phyloP scores from a whole-genome alignment of 2,888 invertebrate species.

The Microctonus hyperodae region DNA sequence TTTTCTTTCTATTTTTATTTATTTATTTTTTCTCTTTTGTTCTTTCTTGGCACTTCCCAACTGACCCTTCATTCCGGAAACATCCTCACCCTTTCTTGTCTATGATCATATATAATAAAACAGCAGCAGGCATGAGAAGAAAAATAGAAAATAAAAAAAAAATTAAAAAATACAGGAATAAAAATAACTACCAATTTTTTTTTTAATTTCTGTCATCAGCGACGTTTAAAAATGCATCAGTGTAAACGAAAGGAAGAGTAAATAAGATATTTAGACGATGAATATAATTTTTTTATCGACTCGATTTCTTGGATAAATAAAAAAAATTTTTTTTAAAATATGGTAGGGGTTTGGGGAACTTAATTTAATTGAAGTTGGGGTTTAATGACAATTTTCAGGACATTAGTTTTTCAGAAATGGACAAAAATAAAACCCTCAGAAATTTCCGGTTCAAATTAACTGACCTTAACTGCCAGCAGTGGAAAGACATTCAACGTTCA shows the following conservation, averaged over 20 bases:
- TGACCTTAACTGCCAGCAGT: slow-evolving; percentile 6
- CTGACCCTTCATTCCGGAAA: not conserved
- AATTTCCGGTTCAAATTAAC: slow-evolving; percentile 26
- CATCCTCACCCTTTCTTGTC: not conserved
- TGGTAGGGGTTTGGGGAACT: not conserved
- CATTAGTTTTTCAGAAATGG: slow-evolving; percentile 11
- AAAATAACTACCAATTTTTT: not conserved
- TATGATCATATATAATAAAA: not conserved
- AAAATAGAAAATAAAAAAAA: not conserved
- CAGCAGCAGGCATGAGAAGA: not conserved
- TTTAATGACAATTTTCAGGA: slow-evolving; percentile 27
- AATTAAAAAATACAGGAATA: not conserved
- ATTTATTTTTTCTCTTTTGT: not conserved
- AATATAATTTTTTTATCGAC: not conserved
- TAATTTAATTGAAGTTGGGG: slow-evolving; percentile 13
- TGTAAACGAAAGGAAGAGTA: slow-evolving; percentile 9
- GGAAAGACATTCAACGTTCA: not conserved
- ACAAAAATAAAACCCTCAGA: not conserved
- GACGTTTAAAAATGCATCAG: slow-evolving; percentile 23
- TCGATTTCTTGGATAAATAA: not conserved
- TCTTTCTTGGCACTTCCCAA: not conserved
- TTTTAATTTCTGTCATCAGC: not conserved
- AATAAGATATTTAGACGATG: slow-evolving; percentile 3
- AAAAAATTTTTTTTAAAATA: not conserved
- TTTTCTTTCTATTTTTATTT: not conserved